phyloP scores from a whole-genome alignment of 2,888 invertebrate genomes.

The Epistrophe eligans region DNA sequence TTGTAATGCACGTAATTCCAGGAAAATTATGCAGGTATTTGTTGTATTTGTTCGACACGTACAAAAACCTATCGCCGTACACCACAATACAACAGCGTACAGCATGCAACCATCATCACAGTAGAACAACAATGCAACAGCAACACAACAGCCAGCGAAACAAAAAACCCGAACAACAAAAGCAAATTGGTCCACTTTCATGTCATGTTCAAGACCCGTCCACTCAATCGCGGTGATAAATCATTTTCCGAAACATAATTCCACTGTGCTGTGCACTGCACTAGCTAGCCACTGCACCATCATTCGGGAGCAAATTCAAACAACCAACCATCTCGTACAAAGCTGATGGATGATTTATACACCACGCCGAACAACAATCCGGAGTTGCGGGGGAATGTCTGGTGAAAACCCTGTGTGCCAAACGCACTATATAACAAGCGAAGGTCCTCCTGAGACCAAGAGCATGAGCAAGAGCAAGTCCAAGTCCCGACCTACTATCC shows the following conservation, averaged over 20 bases:
- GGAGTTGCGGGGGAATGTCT: constrained; percentile 55
- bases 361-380: constrained; percentile 29
- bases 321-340: not conserved
- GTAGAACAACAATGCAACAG: constrained; percentile 5
- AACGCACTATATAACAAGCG: constrained; percentile 46
- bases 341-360: constrained; percentile 57
- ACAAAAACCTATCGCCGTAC: constrained; percentile 60
- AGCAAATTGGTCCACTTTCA: constrained; percentile 77
- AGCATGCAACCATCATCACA: constrained; percentile 19
- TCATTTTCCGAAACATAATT: constrained; percentile 76
- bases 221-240: constrained; percentile 75
- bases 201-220: constrained; percentile 75
- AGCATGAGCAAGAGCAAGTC: not conserved
- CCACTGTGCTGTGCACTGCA: constrained; percentile 39
- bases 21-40: constrained; percentile 69
- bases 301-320: constrained; percentile 40
- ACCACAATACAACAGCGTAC: not conserved
- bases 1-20: constrained; percentile 55
- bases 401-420: constrained; percentile 47
- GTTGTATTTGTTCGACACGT: constrained; percentile 67
- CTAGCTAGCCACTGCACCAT: constrained; percentile 18
- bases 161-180: constrained; percentile 74
- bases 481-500: constrained; percentile 53
- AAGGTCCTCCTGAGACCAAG: constrained; percentile 43
- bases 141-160: constrained; percentile 1